Base-by-base conservation (phyloP, 2,113 vertebrate genomes). In the Charadrius vociferus region DNA sequence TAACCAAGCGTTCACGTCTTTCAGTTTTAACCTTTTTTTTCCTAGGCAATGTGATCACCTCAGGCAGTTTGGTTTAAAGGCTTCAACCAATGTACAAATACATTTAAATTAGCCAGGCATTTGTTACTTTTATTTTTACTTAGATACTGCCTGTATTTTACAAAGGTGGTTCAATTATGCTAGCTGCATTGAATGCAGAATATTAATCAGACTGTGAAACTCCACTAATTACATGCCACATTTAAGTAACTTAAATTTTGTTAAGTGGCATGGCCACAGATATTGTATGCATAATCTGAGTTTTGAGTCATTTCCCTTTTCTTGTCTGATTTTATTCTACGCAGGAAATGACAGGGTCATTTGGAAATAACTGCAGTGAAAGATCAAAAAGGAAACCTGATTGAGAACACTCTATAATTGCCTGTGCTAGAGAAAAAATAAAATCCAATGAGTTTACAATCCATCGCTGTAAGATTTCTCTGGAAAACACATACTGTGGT, bases 331-430 rank as follows among this genome's bases (percentile, higher is more conserved):
- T 95, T 94, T 91, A 91, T 95, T 90, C 84, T 70, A 83, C 66
- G 80, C 93, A 96, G 96, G 97, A 95, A 97, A 91, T 93, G 78
- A 97, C 84, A 95, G 81, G 88, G 95, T 95, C 91, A 95, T 82
- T 97, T 95, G 71, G 81, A 96, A 97, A 90, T 95, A 93, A 89
- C 89, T 93, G 84, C 84, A 93, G 83, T 16, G 45, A 90, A 80
- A 96, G 96, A 97, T 97, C 86, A 97, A 97, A 97, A 97, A 88
- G 66, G 94, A 96, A 95, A 82, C 85, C 86, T 96, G 91, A 96
- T 80, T 91, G 86, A 95, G 89, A 95, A 85, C 73, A 58, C 61
- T 84, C 59, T 88, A 88, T 90, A 95, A 96, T 84, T 97, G 95
- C 90, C 50, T 66, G 67, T 63, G 61, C 30, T 77, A 88, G 55